Evolutionary conservation across 2,113 vertebrate genomes (phyloP).

Genomic region (Oostethus manadensis): DNA sequence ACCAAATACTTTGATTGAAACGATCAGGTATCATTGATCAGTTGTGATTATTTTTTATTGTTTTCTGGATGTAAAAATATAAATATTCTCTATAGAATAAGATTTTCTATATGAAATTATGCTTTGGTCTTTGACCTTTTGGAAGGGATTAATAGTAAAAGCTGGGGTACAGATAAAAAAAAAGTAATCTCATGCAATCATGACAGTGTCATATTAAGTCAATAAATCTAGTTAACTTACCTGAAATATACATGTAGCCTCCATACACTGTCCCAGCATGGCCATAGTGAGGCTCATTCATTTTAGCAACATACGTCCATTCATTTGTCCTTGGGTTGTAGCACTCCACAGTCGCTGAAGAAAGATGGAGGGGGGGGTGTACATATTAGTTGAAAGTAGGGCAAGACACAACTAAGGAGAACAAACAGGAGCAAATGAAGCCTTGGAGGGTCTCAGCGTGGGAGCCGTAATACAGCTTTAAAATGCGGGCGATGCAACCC

Average conservation of each 20-base stretch:
- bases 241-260: constrained; percentile 97
- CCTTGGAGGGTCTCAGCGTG: constrained; percentile 62
- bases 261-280: constrained; percentile 96
- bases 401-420: constrained; percentile 58
- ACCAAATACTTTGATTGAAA: no score
- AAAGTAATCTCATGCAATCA: constrained; percentile 6
- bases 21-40: no score
- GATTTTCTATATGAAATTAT: no score
- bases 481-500: constrained; percentile 45
- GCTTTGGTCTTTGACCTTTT: no score
- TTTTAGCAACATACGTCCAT: constrained; percentile 98
- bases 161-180: no score
- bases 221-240: constrained; percentile 56
- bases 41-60: no score
- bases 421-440: constrained; percentile 63
- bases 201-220: constrained; percentile 3
- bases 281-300: constrained; percentile 97
- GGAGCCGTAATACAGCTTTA: constrained; percentile 52
- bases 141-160: no score
- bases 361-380: background rate
- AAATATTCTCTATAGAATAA: no score
- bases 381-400: constrained; percentile 56
- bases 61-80: no score
- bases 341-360: constrained; percentile 92
- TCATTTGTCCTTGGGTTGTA: constrained; percentile 97